A percentile compares a stretch with the other conserved stretches of the same genome.
Evolutionary conservation across 2,797 vertebrate species (phyloP).

Genomic region (Vespertilio murinus): DNA sequence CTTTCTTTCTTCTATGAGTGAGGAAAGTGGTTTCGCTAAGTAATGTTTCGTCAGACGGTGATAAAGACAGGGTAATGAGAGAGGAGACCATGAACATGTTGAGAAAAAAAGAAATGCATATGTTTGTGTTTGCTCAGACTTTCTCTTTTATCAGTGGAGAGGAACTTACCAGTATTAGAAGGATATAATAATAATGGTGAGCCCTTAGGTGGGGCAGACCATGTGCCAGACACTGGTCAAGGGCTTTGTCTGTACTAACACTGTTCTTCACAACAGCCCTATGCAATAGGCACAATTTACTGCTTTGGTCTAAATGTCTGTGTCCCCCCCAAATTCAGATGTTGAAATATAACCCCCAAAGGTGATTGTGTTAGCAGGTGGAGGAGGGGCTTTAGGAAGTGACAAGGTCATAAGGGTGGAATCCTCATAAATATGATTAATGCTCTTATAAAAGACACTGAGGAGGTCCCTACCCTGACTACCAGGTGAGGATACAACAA

Average conservation of each 20-base stretch:
- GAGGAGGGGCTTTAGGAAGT: neutral
- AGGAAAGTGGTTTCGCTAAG: neutral
- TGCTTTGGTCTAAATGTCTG: neutral
- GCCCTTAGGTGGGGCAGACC: neutral
- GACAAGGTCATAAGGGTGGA: neutral
- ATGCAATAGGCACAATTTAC: neutral
- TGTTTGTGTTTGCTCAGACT: neutral
- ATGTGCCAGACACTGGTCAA: neutral
- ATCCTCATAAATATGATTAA: neutral
- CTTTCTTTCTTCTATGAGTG: neutral
- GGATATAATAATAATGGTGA: neutral
- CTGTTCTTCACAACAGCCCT: neutral
- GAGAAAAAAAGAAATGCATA: neutral
- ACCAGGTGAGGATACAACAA: neutral
- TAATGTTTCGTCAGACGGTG: neutral
- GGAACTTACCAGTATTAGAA: neutral
- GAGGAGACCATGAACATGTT: neutral
- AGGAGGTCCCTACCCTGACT: neutral
- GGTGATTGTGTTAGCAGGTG: neutral
- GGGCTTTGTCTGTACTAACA: neutral
- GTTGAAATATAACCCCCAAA: neutral
- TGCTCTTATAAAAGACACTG: neutral
- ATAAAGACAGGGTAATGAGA: neutral
- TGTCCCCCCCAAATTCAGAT: neutral
- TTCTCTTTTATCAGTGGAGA: neutral